Base-by-base conservation (phyloP, 2,888 invertebrate genomes). In the Nomada lathburiana region DNA sequence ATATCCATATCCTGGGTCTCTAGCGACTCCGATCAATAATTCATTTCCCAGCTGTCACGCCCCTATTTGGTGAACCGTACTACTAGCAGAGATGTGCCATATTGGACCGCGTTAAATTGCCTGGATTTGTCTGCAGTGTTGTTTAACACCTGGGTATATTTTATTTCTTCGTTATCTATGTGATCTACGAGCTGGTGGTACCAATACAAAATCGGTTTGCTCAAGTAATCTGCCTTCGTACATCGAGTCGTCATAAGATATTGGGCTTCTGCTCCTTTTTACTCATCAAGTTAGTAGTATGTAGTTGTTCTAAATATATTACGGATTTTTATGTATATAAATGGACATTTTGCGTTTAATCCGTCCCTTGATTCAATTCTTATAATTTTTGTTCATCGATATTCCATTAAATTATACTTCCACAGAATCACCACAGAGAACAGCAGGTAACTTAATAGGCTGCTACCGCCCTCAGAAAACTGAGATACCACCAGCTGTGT, bases 401-500 rank as follows among this genome's bases (percentile, higher is more conserved):
- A 3, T 16, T 65, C 13, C 20, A 7, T 2, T 18, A 20, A n/a
- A 42, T 60, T 77, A 42, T 44, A 47, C n/a, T 60, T 50, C 62
- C 53, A 18, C 23, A 9, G 60, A 26, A 36, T 26, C 64, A 65
- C 26, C 73, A 20, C 13, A 57, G 65, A 20, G 67, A 67, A 42
- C 84, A 44, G 81, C 73, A 76, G 88, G 76, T 82, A 84, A 83
- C 64, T 68, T 59, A 44, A 77, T 60, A 65, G 77, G 92, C 85
- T 84, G 92, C 80, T 72, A 90, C 90, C 90, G 91, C 94, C 92
- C 93, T 88, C 92, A 93, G 94, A 94, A 93, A 94, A 98, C 98
- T 98, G 98, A 98, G 98, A 98, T 98, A 98, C 98, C 98, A 98
- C 98, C 98, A 98, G 98, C 98, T 98, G 98, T 98, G 98, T 98